phyloP scores from a whole-genome alignment of 2,888 invertebrate genomes.

The Drosophila paranaensis region DNA sequence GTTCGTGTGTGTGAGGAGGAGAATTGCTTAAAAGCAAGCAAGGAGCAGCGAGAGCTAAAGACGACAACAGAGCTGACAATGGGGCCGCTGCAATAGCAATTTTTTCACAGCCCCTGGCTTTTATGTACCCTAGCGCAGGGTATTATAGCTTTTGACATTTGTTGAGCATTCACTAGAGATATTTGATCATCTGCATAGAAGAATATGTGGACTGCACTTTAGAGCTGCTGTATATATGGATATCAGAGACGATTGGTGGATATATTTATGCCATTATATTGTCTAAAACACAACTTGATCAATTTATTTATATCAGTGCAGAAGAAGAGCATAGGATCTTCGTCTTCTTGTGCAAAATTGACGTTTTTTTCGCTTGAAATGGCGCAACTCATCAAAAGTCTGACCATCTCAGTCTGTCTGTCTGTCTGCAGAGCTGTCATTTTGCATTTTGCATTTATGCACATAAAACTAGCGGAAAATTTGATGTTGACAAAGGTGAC shows the following conservation, averaged over 20 bases:
- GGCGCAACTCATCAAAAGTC: slow-evolving; percentile 8
- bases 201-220: no score
- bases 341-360: background rate
- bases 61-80: slow-evolving; percentile 68
- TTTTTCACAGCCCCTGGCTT: slow-evolving; percentile 23
- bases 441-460: slow-evolving; percentile 63
- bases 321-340: background rate
- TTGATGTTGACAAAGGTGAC: slow-evolving; percentile 79
- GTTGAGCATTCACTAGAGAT: background rate
- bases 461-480: slow-evolving; percentile 74
- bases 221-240: no score
- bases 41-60: slow-evolving; percentile 40
- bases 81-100: slow-evolving; percentile 42
- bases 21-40: slow-evolving; percentile 66
- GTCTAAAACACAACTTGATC: no score
- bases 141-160: background rate
- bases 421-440: slow-evolving; percentile 28
- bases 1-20: slow-evolving; percentile 23
- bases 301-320: background rate
- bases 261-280: no score
- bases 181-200: background rate
- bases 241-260: no score
- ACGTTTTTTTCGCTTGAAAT: background rate
- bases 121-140: background rate
- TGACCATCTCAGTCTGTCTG: slow-evolving; percentile 21